Base-by-base conservation (phyloP, 2,888 invertebrate species). In the Oeneis ivallda region DNA sequence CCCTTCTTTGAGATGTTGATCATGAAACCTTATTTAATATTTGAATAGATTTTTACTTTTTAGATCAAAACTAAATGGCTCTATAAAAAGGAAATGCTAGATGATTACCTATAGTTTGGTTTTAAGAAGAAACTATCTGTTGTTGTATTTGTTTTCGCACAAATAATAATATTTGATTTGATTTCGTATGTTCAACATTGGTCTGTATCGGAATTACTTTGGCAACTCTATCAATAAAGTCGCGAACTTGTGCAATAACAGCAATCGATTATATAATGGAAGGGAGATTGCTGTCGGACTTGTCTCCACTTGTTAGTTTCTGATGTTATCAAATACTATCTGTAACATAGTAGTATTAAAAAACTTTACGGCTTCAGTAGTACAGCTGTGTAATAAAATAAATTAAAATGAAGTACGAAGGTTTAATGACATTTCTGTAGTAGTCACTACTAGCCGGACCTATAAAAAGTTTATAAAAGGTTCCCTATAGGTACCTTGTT, bases 191-290 rank as follows among this genome's bases (percentile, higher is more conserved):
- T 45, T 34, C 77, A 78, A 77, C 75, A 76, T 72, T 75, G 73
- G 76, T 82, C 79, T 80, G 79, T 76, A 77, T 80, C 76, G 81
- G 75, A 83, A 87, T 86, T 84, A 88, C 85, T 90, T 91, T 70
- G 80, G 77, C 76, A 89, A 90, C 90, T 89, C 85, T 85, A 87
- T 89, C 87, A 89, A 89, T 88, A 91, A 87, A 80, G 84, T 80
- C 81, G 76, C 72, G 69, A 91, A 90, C 87, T 90, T 90, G 79
- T 73, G 86, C 84, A 89, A 90, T 90, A 90, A 87, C 83, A 79
- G 78, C 80, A 75, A 83, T 82, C 82, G 81, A 86, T 87, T 84
- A 85, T 77, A 78, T 80, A 83, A 83, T 84, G 81, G 77, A 79
- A 71, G 80, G 76, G 79, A 80, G 81, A 82, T 81, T 82, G 76